Evolutionary conservation across 2,797 vertebrate genomes (phyloP), one percentile per base, ranked within the genome.

Genomic region (Buceros bicornis): DNA sequence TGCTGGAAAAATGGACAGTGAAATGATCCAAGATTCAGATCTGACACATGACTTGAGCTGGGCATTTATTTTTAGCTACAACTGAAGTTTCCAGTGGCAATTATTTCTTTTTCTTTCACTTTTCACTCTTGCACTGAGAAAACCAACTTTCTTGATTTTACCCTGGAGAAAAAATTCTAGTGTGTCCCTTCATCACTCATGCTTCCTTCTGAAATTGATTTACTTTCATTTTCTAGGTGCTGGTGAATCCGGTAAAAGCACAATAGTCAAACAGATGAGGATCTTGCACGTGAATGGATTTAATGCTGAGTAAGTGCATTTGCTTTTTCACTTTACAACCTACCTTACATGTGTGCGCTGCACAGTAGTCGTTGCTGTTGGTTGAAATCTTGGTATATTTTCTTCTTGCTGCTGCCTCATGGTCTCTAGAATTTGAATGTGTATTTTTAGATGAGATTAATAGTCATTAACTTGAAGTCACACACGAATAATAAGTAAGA

Each of bases 211-310:
- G 97, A 98, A 97, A 97, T 95, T 82, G 84, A 90, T 97, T 98
- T 95, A 93, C 96, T 98, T 97, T 98, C 91, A 93, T 98, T 98
- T 97, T 98, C 95, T 95, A 99, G 99, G 99, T 92, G 99, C 99
- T 93, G 99, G 99, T 96, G 99, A 99, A 98, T 99, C 99, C 31
- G 99, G 99, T 97, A 99, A 99, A 97, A 99, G 99, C 98, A 99
- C 99, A 97, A 99, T 99, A 98, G 99, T 99, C 97, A 99, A 99
- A 98, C 99, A 99, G 97, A 99, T 99, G 99, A 98, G 99, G 98
- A 99, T 99, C 98, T 97, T 99, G 97, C 99, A 99, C 94, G 99
- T 99, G 89, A 99, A 99, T 97, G 99, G 99, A 98, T 99, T 99
- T 98, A 99, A 99, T 95, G 99, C 99, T 98, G 99, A 99, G 99